Evolutionary conservation across 1,140 invertebrate genomes (phyloP).

Genomic region (Chlorops oryzae): DNA sequence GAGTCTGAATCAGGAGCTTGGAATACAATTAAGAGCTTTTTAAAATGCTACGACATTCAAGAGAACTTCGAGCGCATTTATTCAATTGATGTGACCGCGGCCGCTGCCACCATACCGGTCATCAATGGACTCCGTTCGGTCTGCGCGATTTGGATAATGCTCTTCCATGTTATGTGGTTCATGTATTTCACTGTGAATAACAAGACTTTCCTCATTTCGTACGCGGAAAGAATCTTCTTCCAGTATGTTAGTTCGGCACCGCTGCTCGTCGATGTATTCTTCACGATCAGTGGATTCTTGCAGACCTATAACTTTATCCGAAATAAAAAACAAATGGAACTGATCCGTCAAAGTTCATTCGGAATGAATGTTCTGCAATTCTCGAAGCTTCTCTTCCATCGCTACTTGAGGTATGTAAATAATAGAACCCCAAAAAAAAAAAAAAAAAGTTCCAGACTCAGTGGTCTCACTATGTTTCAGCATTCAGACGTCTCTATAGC

Average conservation of each 20-base stretch:
- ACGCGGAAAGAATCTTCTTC: conserved; percentile 32
- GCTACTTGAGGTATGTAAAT: conserved; percentile 32
- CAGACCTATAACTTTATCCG: conserved; percentile 43
- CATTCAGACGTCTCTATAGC: too few relatives aligned
- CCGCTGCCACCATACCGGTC: conserved; percentile 36
- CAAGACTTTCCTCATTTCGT: conserved; percentile 34
- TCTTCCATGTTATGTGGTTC: conserved; percentile 43
- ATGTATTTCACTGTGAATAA: conserved; percentile 46
- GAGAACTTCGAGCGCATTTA: conserved; percentile 30
- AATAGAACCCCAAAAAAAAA: too few relatives aligned
- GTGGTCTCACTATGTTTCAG: too few relatives aligned
- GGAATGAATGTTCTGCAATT: conserved; percentile 33
- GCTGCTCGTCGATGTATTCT: conserved; percentile 44
- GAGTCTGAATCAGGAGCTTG: too few relatives aligned
- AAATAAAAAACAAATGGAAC: conserved; percentile 31
- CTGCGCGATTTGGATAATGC: conserved; percentile 37
- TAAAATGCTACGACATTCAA: conserved; percentile 38
- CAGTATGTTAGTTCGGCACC: conserved; percentile 42
- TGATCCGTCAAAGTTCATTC: conserved; percentile 29
- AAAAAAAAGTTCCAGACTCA: too few relatives aligned
- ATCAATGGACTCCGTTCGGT: conserved; percentile 43
- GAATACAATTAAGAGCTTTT: conserved; percentile 25
- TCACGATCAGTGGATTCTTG: conserved; percentile 45
- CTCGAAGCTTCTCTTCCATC: conserved; percentile 38
- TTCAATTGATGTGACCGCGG: conserved; percentile 14